Base-by-base conservation (phyloP, 2,888 invertebrate genomes). In the Epicampocera succincta region DNA sequence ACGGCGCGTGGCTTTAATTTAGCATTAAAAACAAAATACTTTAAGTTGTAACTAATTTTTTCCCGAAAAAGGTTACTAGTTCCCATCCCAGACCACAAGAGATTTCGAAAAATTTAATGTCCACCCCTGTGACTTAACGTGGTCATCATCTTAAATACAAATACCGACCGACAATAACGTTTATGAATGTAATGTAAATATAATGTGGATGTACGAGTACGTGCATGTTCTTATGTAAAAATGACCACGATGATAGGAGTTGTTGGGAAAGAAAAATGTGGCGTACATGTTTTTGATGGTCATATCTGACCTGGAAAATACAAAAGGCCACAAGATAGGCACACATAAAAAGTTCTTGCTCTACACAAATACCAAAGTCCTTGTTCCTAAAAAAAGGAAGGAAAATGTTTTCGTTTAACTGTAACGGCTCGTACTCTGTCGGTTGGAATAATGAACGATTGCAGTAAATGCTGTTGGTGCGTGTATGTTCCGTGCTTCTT, bases 181-280 rank as follows among this genome's bases (percentile, higher is more conserved):
- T 80, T 68, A 80, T 56, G 63, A 44, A 61, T 63, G 33, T 38
- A 42, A 61, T 40, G 54, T 52, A 40, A 66, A 17, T 58, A 69
- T 42, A 29, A 40, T 71, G 48, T 25, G 38, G 15, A 66, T 29
- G 40, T 75, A 19, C 13, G 60, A 25, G 40, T 75, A 19, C 13
- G 60, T 17, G 46, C 13, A 68, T 17, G 56, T 44, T 15, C 25
- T 17, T 12, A 48, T 29, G 46, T 17, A 25, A 33, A 38, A 63
- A 54, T 40, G 19, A 73, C 48, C 56, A 58, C 21, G 12, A 50
- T 73, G 44, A 56, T 61, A 61, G 54, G 19, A 63, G 44, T 46
- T 48, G 40, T 33, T 56, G 33, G 63, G 40, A 48, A 38, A 54
- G 52, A 56, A 61, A 44, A 19, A 52, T 38, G n/a, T 40, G 19